Base-by-base conservation (phyloP, 2,888 invertebrate genomes). In the Ceriagrion tenellum region DNA sequence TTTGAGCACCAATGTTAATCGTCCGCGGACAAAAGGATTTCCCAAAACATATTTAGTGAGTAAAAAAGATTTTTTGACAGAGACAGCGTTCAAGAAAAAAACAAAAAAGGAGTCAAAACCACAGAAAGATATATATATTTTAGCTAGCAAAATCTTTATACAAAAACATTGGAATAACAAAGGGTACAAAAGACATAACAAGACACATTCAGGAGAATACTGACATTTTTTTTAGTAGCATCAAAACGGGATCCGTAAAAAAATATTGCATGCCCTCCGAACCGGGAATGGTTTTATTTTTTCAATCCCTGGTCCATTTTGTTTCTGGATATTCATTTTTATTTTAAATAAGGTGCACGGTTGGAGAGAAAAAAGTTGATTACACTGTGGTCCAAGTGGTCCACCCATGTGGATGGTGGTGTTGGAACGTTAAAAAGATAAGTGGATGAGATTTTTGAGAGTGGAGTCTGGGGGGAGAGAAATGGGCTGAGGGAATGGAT, bases 61-160 rank as follows among this genome's bases (percentile, higher is more conserved):
- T 55, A 55, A 47, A 91, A 91, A 93, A 93, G 74, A 74, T 74
- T 93, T 35, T 69, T 40, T 69, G 69, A 81, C 35, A 93, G 93
- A 93, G 93, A 93, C 93, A 93, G 93, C 35, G 23, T 69, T 93
- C 93, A 93, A 93, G 93, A 93, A 69, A 93, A 93, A 93, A 93
- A 93, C 63, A 93, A 93, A 93, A 91, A 47, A 93, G 74, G 47
- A 93, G n/a, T 93, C 63, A 59, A 47, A 93, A 93, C 93, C 93
- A 93, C 93, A 93, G 93, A 93, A 69, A 93, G 93, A 93, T 93
- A 93, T 93, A 93, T 93, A 93, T 47, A n/a, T 93, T 93, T 93
- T 93, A 93, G 93, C 93, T 93, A 93, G 93, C 93, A 93, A 93
- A 93, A 93, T 93, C 93, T 93, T 93, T 93, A 93, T 93, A 93